These are phyloP conservation scores for Euspilapteryx auroguttella DNA, from an alignment of 2,888 invertebrate genomes.

Conservation along the genomic window DNA sequence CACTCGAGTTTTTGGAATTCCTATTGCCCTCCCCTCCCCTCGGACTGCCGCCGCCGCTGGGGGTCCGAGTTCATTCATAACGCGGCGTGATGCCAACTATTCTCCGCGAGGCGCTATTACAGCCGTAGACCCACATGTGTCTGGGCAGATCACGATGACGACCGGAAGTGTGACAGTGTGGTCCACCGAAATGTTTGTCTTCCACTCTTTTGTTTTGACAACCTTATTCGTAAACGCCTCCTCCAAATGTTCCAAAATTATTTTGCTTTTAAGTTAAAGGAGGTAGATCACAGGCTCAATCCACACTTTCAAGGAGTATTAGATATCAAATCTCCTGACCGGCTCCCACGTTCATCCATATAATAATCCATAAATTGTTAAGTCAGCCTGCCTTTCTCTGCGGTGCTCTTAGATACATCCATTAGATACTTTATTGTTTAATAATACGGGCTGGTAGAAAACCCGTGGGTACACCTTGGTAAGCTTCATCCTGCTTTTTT, in stretches of 20 bases:
- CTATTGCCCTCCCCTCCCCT: conserved; percentile 13
- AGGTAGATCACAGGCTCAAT: too few species aligned
- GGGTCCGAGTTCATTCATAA: conserved; percentile 53
- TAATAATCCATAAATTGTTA: too few species aligned
- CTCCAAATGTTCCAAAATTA: not conserved
- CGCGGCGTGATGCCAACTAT: conserved; percentile 28
- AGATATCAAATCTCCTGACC: too few species aligned
- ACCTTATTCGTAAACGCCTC: conserved; percentile 1
- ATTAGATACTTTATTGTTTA: conserved; percentile 7
- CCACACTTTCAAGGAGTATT: too few species aligned
- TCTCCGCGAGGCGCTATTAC: too few species aligned
- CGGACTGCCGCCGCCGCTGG: conserved; percentile 14
- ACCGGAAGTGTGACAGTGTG: conserved; percentile 1
- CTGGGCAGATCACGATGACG: too few species aligned
- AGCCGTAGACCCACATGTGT: too few species aligned
- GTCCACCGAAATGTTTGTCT: not conserved
- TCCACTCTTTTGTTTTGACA: conserved; percentile 3
- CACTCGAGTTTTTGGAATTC: conserved; percentile 57
- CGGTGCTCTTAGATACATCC: conserved; percentile 5
- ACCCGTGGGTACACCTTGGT: too few species aligned
- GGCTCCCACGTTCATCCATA: conserved; percentile 5
- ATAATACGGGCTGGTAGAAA: not conserved
- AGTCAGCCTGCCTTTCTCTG: conserved; percentile 6
- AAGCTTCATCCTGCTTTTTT: too few species aligned
- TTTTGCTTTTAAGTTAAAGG: too few species aligned